Percentiles rank a stretch among this genome's conserved stretches.
Evolutionary conservation across 2,888 invertebrate species (phyloP).

Genomic region (Empis livida): DNA sequence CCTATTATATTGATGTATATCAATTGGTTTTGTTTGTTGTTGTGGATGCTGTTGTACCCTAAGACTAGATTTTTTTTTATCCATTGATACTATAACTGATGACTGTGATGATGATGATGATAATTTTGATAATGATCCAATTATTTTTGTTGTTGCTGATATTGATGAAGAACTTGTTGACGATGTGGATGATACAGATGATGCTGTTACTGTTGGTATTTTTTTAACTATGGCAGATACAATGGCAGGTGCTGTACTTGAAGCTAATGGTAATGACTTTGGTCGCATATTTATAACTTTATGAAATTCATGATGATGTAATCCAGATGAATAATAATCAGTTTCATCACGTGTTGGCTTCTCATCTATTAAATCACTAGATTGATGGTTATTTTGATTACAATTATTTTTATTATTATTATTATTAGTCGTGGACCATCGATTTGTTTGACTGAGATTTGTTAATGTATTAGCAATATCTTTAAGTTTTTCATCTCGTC

Average conservation of each 20-base stretch:
- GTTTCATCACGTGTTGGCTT: constrained; percentile 35
- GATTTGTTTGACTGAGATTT: constrained; percentile 44
- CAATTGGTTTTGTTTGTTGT: constrained; percentile 32
- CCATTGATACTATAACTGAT: not conserved
- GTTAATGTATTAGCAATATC: constrained; percentile 76
- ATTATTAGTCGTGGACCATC: constrained; percentile 41
- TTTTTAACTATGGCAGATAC: constrained; percentile 38
- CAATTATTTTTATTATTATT: constrained; percentile 26
- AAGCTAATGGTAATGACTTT: constrained; percentile 34
- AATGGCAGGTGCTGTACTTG: constrained; percentile 35
- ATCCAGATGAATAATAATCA: constrained; percentile 20
- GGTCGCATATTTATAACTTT: constrained; percentile 24
- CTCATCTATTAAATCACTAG: constrained; percentile 16
- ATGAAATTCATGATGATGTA: constrained; percentile 2
- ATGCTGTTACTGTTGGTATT: constrained; percentile 29
- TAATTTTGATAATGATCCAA: constrained; percentile 4
- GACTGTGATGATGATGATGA: not conserved
- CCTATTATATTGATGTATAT: constrained; percentile 14
- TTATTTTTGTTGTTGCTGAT: not conserved
- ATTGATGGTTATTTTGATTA: constrained; percentile 12
- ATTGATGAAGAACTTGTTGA: constrained; percentile 10
- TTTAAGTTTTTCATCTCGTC: constrained; percentile 59
- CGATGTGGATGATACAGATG: too few relatives aligned
- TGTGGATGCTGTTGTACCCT: constrained; percentile 30
- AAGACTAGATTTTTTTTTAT: constrained; percentile 21